Evolutionary conservation across 2,113 vertebrate genomes (phyloP).

Genomic region (Nicator chloris): DNA sequence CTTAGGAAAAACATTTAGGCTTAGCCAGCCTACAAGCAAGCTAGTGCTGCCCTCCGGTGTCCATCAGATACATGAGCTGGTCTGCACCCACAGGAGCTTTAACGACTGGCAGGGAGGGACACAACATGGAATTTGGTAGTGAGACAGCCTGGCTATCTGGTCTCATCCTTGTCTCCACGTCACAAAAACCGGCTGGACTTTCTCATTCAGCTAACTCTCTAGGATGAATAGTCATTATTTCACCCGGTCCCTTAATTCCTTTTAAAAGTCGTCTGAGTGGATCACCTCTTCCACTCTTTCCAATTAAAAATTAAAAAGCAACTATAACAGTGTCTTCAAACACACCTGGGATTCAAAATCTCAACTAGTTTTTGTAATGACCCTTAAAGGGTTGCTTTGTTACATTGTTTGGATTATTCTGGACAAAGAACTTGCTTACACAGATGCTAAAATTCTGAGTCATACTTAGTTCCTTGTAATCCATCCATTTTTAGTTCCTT

Average conservation of each 20-base stretch:
- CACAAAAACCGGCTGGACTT: background rate
- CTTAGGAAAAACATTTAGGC: background rate
- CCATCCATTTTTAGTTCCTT: too few relatives aligned
- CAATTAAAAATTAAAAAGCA: background rate
- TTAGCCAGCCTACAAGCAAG: background rate
- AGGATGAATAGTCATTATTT: background rate
- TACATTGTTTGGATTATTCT: background rate
- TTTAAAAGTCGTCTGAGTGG: background rate
- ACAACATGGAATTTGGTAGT: rapidly evolving
- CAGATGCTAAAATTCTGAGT: background rate
- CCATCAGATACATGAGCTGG: background rate
- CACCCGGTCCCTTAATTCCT: rapidly evolving
- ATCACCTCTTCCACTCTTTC: background rate
- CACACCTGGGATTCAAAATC: background rate
- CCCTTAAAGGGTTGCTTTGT: background rate
- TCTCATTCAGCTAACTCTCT: background rate
- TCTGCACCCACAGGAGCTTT: rapidly evolving
- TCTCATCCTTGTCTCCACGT: background rate
- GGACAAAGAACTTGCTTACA: background rate
- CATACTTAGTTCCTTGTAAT: background rate
- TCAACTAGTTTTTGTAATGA: background rate
- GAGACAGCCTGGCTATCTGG: rapidly evolving
- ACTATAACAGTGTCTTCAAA: background rate
- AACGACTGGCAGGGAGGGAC: rapidly evolving
- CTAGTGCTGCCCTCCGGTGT: constrained; percentile 8